Conservation (phyloP, 2,113 vertebrate species). For the Danionella cerebrum region DNA sequence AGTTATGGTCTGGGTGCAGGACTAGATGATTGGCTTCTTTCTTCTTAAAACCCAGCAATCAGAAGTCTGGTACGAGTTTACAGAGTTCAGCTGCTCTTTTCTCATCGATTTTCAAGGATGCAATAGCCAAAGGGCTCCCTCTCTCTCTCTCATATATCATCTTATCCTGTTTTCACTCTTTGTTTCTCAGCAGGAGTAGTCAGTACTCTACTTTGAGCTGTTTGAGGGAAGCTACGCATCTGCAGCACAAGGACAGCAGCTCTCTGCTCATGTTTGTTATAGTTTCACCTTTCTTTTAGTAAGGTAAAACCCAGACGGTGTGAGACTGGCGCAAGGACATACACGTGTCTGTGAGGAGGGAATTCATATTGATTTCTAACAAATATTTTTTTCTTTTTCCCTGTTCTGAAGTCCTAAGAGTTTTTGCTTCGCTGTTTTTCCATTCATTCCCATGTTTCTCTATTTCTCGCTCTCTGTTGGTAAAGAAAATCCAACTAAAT, state of each 20-base stretch:
- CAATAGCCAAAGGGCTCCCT: not conserved
- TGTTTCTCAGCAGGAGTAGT: not conserved
- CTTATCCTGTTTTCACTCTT: not conserved
- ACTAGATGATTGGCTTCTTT: conserved; percentile 51
- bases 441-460: conserved; percentile 47
- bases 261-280: not conserved
- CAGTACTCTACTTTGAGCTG: not conserved
- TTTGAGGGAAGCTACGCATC: no score
- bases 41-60: not conserved
- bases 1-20: conserved; percentile 51
- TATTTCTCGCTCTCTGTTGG: conserved; percentile 13
- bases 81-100: not conserved
- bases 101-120: not conserved
- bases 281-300: not conserved
- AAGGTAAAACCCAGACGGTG: conserved; percentile 34
- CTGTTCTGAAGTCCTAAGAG: conserved; percentile 63
- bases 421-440: conserved; percentile 68
- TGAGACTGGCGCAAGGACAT: no score
- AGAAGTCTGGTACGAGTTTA: not conserved
- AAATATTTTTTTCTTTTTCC: conserved; percentile 30
- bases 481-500: conserved; percentile 44
- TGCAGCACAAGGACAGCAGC: not conserved
- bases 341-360: conserved; percentile 50
- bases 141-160: not conserved
- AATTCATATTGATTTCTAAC: conserved; percentile 66